Percentiles rank a stretch among this genome's conserved stretches.
These are phyloP conservation scores for Butorides virescens DNA, from an alignment of 2,113 vertebrate genomes.

Conservation along the genomic window DNA sequence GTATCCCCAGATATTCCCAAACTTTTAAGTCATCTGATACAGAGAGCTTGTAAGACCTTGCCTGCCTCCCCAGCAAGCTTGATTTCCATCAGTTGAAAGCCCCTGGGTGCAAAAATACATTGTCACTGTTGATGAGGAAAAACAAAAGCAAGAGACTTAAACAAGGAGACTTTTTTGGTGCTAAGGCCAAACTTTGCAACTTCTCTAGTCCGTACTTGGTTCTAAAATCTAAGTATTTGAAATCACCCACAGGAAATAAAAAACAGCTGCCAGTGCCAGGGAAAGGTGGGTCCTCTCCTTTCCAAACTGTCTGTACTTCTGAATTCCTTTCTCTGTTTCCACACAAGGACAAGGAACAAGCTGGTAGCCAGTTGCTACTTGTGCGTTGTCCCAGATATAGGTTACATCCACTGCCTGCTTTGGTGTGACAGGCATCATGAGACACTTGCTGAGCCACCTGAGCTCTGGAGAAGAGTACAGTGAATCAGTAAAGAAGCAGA, in stretches of 20 bases:
- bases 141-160: neutral
- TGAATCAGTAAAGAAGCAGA: neutral
- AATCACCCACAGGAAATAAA: neutral
- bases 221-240: neutral
- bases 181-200: neutral
- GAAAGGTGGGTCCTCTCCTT: neutral
- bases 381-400: neutral
- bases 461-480: neutral
- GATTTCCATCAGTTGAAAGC: neutral
- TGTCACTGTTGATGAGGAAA: neutral
- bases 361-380: neutral
- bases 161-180: neutral
- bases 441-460: neutral
- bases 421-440: neutral
- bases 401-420: neutral
- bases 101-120: neutral
- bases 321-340: neutral
- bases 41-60: neutral
- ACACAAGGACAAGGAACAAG: neutral
- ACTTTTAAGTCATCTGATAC: neutral
- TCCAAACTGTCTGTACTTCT: neutral
- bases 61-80: neutral
- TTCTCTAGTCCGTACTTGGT: neutral
- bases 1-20: neutral
- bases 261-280: neutral